phyloP scores from a whole-genome alignment of 2,113 vertebrate species.

The Anhinga anhinga region DNA sequence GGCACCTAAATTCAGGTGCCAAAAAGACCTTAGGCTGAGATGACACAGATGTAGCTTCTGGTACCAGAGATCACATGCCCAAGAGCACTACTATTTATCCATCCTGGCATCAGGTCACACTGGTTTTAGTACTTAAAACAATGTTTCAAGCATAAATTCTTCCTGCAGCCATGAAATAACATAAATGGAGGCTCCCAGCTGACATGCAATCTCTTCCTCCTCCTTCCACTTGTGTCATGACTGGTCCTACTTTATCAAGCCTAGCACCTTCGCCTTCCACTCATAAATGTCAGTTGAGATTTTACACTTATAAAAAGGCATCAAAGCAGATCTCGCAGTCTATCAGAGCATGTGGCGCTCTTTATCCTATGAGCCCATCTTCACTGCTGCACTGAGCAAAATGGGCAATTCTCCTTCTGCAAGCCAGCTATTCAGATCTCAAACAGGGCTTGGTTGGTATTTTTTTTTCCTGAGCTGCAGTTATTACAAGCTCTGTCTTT shows the following conservation, averaged over 20 bases:
- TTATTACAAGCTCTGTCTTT: conserved; percentile 36
- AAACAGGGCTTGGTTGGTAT: not conserved
- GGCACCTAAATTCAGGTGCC: not conserved
- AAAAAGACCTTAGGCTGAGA: not conserved
- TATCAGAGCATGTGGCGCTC: not conserved
- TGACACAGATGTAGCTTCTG: not conserved
- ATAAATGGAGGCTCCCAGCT: not conserved
- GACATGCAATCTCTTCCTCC: not conserved
- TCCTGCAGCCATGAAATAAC: not conserved
- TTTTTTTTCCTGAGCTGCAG: not conserved
- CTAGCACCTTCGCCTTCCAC: not conserved
- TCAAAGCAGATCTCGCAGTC: not conserved
- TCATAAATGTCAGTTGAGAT: not conserved
- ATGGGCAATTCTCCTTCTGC: conserved; percentile 46
- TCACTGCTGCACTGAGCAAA: conserved; percentile 33
- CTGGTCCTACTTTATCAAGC: not conserved
- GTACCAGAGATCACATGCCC: not conserved
- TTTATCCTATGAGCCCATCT: not conserved
- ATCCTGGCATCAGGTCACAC: not conserved
- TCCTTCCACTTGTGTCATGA: not conserved
- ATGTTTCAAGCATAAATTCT: not conserved
- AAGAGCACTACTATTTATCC: not conserved
- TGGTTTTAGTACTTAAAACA: not conserved
- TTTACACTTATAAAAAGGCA: not conserved
- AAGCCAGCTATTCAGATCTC: not conserved